Base-by-base conservation (phyloP, 2,888 invertebrate species). In the Spisula subtruncata region DNA sequence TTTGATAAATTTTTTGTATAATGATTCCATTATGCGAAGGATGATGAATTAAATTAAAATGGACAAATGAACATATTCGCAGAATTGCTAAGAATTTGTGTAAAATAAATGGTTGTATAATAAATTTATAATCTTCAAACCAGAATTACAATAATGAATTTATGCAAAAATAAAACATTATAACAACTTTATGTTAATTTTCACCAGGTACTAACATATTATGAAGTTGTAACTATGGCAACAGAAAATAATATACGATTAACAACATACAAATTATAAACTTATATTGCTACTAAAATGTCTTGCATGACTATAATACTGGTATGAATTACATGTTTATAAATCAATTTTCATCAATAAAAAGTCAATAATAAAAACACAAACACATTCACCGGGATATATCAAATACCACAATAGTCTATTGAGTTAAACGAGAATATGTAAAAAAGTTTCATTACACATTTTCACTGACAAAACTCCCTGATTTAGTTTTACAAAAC, bases 381-480 rank as follows among this genome's bases (percentile, higher is more conserved):
- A 75, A 71, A 75, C 75, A 75, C 75, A 75, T 75, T 75, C 75
- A 75, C 75, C 75, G 75, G 75, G 75, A 35, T 32, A 75, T 35
- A 75, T 35, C 35, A 75, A 18, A 75, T n/a, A n/a, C n/a, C n/a
- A n/a, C n/a, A n/a, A n/a, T 35, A 32, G 32, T 32, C 25, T 16
- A 32, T 5, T 35, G 35, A 75, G 75, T 32, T 71, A 29, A 29
- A 71, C 32, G 71, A 71, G 20, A 71, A 32, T 32, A 60, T 71
- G 71, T 71, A 71, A 75, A 75, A 32, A 35, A 14, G 14, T 32
- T 16, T 75, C 75, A 75, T n/a, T 8, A 25, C 75, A 75, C 32
- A 32, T 35, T 35, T 32, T 16, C 35, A 35, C 75, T 12, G 10
- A 75, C n/a, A 66, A 66, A 66, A 25, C 60, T 66, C 60, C n/a